These are phyloP conservation scores for Drosophila antonietae DNA, from an alignment of 2,888 invertebrate genomes.

Conservation along the genomic window DNA sequence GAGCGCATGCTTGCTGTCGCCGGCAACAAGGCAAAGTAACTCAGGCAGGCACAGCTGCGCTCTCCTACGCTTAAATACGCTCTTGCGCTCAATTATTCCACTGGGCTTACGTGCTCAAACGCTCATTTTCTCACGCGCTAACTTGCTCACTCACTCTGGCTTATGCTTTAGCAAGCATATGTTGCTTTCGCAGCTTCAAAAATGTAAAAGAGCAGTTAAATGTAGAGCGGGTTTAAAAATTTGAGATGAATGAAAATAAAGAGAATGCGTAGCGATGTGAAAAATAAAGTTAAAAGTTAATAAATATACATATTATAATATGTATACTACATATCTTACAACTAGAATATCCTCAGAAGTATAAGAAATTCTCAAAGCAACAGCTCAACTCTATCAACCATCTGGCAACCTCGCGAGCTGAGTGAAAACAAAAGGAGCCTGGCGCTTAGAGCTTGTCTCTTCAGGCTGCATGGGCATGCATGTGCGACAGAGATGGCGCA, in stretches of 20 bases:
- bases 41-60: conserved; percentile 25
- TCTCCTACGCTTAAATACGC: conserved; percentile 24
- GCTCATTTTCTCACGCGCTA: neutral
- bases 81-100: conserved; percentile 11
- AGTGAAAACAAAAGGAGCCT: conserved; percentile 12
- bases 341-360: no score
- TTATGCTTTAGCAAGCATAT: neutral
- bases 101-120: neutral
- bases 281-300: neutral
- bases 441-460: conserved; percentile 1
- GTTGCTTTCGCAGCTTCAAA: conserved; percentile 44
- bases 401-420: conserved; percentile 24
- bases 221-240: neutral
- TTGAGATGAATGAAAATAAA: neutral
- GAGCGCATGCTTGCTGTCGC: conserved; percentile 79
- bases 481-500: conserved; percentile 58
- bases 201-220: no score
- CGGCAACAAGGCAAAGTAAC: conserved; percentile 39
- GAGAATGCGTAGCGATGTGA: neutral
- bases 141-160: conserved; percentile 20
- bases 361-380: neutral
- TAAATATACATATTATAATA: no score
- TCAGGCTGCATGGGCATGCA: conserved; percentile 9
- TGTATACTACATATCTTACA: no score
- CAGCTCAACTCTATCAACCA: neutral